Evolutionary conservation across 1,140 invertebrate genomes (phyloP), one percentile per base, ranked within the genome.

Genomic region (Sycophaga agraensis): DNA sequence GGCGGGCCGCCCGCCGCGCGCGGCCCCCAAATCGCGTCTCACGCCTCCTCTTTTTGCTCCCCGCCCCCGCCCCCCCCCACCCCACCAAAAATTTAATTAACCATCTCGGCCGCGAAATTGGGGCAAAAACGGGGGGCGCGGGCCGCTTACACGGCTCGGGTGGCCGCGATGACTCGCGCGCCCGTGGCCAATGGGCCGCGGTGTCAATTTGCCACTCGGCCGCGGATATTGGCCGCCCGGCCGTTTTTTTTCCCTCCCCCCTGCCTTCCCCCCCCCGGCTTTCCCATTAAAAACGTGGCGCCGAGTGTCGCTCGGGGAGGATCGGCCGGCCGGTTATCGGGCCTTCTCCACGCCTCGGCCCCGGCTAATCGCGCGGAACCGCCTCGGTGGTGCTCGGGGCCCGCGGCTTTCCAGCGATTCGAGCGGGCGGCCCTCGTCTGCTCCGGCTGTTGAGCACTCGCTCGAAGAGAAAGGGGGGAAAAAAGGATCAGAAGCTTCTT

Each of bases 1-100:
- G 46, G 43, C 40, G 42, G 46, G 26, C 14, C 7, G 17, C 19
- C n/a, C 22, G 1, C 22, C 6, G 19, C 17, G 2, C 16, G 16
- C 28, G 12, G 49, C 39, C 28, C 26, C 42, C 46, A 50, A 59
- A 50, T 59, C 48, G 46, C 46, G 35, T 59, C 57, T 59, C 57
- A 51, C 46, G 57, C 57, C 46, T 34, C 46, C 22, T 16, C 12
- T 53, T 56, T 56, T 55, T 62, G 24, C 26, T 2, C 19, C n/a
- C n/a, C 42, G 28, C 37, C 16, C 37, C 6, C 57, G 24, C 12
- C 22, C 6, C 19, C 31, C n/a, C n/a, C n/a, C n/a, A n/a, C n/a
- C n/a, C 19, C 35, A 21, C 35, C 59, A 53, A 49, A 63, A 63
- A 63, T 63, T 63, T 57, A 63, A 63, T 63, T 63, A 63, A 63